These are phyloP conservation scores for Sminthopsis crassicaudata DNA, from an alignment of 2,113 vertebrate species.

Conservation along the genomic window DNA sequence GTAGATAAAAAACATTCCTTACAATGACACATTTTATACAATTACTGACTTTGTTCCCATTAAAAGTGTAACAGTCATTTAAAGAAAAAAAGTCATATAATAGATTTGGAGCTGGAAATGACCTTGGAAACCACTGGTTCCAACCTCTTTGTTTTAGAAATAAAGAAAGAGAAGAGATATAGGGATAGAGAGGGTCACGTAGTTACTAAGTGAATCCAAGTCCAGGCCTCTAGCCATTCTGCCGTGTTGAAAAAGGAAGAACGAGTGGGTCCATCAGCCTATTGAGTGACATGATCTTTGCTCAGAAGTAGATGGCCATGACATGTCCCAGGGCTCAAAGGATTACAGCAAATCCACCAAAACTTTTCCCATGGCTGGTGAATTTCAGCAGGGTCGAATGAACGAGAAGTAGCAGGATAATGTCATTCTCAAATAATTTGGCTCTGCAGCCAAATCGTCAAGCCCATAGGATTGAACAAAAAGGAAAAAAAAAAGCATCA, in stretches of 20 bases:
- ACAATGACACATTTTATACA: not conserved
- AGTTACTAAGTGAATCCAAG: not conserved
- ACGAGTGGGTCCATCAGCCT: not conserved
- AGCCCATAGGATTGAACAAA: not conserved
- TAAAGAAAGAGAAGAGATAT: not conserved
- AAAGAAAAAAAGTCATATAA: not conserved
- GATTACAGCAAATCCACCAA: not conserved
- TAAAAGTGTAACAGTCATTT: not conserved
- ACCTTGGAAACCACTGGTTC: not conserved
- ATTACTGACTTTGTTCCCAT: not conserved
- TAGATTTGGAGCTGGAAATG: not conserved
- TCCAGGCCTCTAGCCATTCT: not conserved
- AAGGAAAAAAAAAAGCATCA: not conserved
- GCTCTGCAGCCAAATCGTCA: not conserved
- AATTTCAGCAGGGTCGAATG: not conserved
- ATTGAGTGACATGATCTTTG: not conserved
- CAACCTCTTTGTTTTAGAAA: not conserved
- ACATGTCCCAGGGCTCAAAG: not conserved
- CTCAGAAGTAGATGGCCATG: not conserved
- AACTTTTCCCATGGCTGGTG: not conserved
- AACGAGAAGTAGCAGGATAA: not conserved
- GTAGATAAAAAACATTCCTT: not conserved
- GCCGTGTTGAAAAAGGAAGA: not conserved
- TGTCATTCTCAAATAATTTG: slow-evolving; percentile 3
- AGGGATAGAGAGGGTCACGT: not conserved